Base-by-base conservation (phyloP, 2,888 invertebrate species). In the Phrixothrix hirtus region DNA sequence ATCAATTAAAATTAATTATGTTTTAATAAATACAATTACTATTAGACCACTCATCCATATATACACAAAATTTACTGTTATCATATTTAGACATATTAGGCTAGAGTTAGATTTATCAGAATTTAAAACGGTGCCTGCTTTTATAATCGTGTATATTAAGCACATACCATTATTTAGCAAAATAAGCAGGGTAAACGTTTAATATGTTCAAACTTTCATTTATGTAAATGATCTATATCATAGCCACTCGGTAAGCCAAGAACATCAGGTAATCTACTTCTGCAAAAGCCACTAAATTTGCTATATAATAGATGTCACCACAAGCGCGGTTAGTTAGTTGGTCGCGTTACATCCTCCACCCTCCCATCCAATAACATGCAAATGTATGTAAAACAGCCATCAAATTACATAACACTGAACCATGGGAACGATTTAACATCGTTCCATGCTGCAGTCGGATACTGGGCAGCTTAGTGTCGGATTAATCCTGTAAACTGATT, bases 321-420 rank as follows among this genome's bases (percentile, higher is more conserved):
- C 64, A 61, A 58, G 59, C 58, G 60, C 61, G 63, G 62, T 59
- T 64, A 56, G 59, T 54, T 55, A 62, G 57, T 61, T 55, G 48
- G 60, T 56, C 63, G 46, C 54, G 53, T 57, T 61, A 60, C 58
- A 60, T 55, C 59, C 61, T 49, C 55, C 58, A 55, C 57, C 61
- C 55, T 62, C 57, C 60, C 62, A 62, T 65, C 64, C 71, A 73
- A 73, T 73, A 72, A 70, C 70, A 73, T 73, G 73, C 71, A 73
- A 73, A 73, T 73, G 64, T 72, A 73, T 73, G 73, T 68, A 72
- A 73, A 73, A 64, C 66, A 72, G 70, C 66, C 68, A 68, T 71
- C 70, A 72, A 71, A 72, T 72, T 71, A 72, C 71, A 71, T 70
- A 69, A 70, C 69, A 65, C 63, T 64, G 65, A 69, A 67, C 68